Evolutionary conservation across 2,888 invertebrate species (phyloP).

Genomic region (Holacanthella duospinosa): DNA sequence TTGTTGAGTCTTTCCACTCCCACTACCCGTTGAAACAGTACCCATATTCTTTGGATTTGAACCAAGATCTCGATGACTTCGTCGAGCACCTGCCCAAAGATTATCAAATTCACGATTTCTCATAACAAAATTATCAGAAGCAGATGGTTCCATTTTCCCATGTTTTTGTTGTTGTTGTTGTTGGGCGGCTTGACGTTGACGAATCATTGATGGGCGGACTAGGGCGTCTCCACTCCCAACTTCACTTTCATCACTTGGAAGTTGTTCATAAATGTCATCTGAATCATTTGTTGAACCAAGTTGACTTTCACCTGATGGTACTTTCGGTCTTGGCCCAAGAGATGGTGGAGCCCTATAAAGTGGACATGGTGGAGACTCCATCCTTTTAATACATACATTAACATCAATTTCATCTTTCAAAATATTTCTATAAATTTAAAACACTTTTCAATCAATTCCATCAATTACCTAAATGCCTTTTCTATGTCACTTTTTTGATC

Average conservation of each 20-base stretch:
- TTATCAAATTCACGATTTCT: slow-evolving; percentile 35
- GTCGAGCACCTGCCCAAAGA: slow-evolving; percentile 34
- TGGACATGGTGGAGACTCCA: slow-evolving; percentile 34
- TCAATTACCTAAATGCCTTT: slow-evolving; percentile 63
- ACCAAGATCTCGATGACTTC: slow-evolving; percentile 30
- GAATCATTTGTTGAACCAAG: slow-evolving; percentile 34
- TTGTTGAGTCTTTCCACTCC: slow-evolving; percentile 21
- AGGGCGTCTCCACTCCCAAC: slow-evolving; percentile 41
- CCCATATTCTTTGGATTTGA: slow-evolving; percentile 9
- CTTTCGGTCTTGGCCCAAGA: slow-evolving; percentile 24
- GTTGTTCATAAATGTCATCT: slow-evolving; percentile 55
- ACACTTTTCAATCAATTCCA: not conserved
- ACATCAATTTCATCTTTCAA: not conserved
- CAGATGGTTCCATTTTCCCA: slow-evolving; percentile 32
- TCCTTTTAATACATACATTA: too few species aligned
- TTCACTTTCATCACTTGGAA: slow-evolving; percentile 59
- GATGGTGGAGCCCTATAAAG: slow-evolving; percentile 35
- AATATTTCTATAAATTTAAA: too few species aligned
- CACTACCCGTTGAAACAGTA: slow-evolving; percentile 12
- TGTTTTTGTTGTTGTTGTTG: slow-evolving; percentile 24
- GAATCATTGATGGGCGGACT: slow-evolving; percentile 30
- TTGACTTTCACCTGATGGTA: slow-evolving; percentile 23
- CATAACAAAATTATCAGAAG: slow-evolving; percentile 33
- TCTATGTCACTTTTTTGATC: slow-evolving; percentile 91
- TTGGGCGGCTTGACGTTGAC: slow-evolving; percentile 25